phyloP scores from a whole-genome alignment of 2,888 invertebrate genomes.

The Argyresthia albistria region DNA sequence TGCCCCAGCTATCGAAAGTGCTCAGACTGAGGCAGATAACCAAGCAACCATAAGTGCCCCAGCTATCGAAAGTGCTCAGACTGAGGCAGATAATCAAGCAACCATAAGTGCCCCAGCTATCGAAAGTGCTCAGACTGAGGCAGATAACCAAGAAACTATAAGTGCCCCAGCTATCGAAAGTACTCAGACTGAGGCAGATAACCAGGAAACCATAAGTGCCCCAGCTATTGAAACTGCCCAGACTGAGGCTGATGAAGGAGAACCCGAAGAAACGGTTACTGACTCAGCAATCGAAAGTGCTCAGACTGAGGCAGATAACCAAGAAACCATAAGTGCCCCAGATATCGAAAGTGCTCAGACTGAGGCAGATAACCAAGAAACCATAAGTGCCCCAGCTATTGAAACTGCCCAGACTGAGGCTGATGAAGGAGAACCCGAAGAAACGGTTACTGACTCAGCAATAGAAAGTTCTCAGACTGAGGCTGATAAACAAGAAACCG shows the following conservation, averaged over 20 bases:
- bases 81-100: slow-evolving; percentile 5
- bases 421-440: slow-evolving; percentile 10
- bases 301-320: slow-evolving; percentile 7
- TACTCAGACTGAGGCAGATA: too few species aligned
- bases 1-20: slow-evolving; percentile 6
- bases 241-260: slow-evolving; percentile 6
- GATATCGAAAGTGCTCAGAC: slow-evolving; percentile 7
- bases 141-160: slow-evolving; percentile 8
- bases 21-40: slow-evolving; percentile 6
- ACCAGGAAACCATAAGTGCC: slow-evolving; percentile 8
- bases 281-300: slow-evolving; percentile 6
- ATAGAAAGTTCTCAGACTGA: background rate
- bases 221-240: slow-evolving; percentile 7
- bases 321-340: slow-evolving; percentile 6
- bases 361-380: slow-evolving; percentile 7
- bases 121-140: slow-evolving; percentile 6
- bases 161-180: too few species aligned
- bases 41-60: slow-evolving; percentile 7
- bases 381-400: slow-evolving; percentile 4
- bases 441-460: background rate
- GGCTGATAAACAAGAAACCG: background rate
- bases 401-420: slow-evolving; percentile 6
- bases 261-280: slow-evolving; percentile 6
- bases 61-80: slow-evolving; percentile 7
- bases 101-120: slow-evolving; percentile 8